phyloP scores from a whole-genome alignment of 1,140 invertebrate genomes.

The Helicoverpa zea region DNA sequence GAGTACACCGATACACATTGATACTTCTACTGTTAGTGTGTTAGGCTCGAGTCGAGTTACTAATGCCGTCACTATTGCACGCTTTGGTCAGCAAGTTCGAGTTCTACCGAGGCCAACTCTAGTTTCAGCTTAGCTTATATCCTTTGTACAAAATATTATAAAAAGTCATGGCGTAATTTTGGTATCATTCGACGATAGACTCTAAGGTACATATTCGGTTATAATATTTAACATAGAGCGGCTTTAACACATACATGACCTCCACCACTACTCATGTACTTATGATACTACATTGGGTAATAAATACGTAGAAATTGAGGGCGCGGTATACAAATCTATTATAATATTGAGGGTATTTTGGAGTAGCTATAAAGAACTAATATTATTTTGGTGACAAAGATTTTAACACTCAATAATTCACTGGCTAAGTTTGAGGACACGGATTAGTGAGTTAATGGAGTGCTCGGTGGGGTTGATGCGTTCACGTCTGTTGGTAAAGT shows the following conservation, averaged over 20 bases:
- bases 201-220: slow-evolving; percentile 44
- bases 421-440: slow-evolving; percentile 10
- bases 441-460: slow-evolving; percentile 22
- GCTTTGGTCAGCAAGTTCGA: slow-evolving; percentile 39
- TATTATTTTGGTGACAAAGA: slow-evolving; percentile 9
- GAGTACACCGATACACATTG: slow-evolving; percentile 39
- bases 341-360: slow-evolving; percentile 11
- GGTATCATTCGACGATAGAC: slow-evolving; percentile 63
- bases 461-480: not conserved
- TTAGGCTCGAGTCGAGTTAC: slow-evolving; percentile 22
- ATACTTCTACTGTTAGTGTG: slow-evolving; percentile 49
- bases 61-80: slow-evolving; percentile 8
- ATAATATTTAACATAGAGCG: slow-evolving; percentile 6
- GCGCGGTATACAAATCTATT: slow-evolving; percentile 19
- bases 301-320: slow-evolving; percentile 38
- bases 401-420: slow-evolving; percentile 23
- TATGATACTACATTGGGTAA: not conserved
- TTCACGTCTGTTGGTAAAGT: not conserved
- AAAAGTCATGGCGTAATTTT: slow-evolving; percentile 75
- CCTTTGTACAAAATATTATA: slow-evolving; percentile 69
- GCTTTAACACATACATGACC: slow-evolving; percentile 4
- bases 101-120: slow-evolving; percentile 19
- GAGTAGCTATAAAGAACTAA: slow-evolving; percentile 4
- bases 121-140: slow-evolving; percentile 50
- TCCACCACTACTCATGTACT: slow-evolving; percentile 1